Percentiles rank a stretch among this genome's conserved stretches.
These are phyloP conservation scores for Eremobia ochroleuca DNA, from an alignment of 2,888 invertebrate genomes.

Conservation along the genomic window DNA sequence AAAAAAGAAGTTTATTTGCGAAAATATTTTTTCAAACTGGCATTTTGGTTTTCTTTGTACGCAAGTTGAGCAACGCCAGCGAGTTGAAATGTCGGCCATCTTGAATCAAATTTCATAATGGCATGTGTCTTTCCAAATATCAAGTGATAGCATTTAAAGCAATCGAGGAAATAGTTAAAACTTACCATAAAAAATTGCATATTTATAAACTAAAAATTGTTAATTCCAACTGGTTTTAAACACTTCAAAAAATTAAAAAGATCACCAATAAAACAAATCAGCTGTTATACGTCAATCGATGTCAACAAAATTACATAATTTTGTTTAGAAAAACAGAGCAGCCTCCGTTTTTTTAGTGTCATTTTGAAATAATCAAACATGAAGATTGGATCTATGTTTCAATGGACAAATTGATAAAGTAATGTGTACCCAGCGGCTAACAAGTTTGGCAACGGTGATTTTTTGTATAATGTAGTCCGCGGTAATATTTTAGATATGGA, in stretches of 20 bases:
- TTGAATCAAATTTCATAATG: conserved; percentile 85
- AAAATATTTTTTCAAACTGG: conserved; percentile 76
- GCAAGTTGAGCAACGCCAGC: conserved; percentile 52
- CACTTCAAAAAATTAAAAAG: conserved; percentile 80
- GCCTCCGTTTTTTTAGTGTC: conserved; percentile 86
- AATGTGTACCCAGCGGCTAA: conserved; percentile 77
- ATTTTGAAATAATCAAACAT: conserved; percentile 87
- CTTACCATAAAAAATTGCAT: conserved; percentile 72
- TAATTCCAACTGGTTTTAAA: conserved; percentile 63
- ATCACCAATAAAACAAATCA: conserved; percentile 90
- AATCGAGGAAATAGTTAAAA: conserved; percentile 69
- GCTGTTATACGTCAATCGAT: conserved; percentile 92
- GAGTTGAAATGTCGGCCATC: conserved; percentile 80
- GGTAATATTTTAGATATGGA: conserved; percentile 84
- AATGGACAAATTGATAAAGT: conserved; percentile 84
- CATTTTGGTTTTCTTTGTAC: conserved; percentile 68
- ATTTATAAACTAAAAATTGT: conserved; percentile 72
- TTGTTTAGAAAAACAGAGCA: conserved; percentile 91
- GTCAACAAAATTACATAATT: conserved; percentile 92
- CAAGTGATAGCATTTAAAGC: conserved; percentile 78
- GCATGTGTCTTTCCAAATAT: conserved; percentile 85
- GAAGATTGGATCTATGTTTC: conserved; percentile 81
- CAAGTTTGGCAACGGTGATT: conserved; percentile 80
- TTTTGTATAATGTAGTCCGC: conserved; percentile 88
- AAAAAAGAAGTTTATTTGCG: conserved; percentile 22